Conservation (phyloP, 2,888 invertebrate genomes). For the Pediacus dermestoides region DNA sequence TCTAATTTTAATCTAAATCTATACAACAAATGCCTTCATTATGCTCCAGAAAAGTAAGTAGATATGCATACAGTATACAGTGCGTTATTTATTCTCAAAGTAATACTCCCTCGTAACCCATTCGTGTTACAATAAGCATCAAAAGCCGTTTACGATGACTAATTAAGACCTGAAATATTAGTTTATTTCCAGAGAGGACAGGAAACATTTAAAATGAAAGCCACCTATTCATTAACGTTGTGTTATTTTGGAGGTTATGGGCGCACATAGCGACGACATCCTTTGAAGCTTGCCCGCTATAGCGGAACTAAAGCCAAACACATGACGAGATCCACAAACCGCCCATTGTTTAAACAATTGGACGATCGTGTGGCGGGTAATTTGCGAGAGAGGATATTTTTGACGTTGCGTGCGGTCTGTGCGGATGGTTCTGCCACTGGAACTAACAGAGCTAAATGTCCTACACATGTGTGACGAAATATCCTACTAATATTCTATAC, state of each 20-base stretch:
- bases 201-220: constrained; percentile 47
- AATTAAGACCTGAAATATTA: constrained; percentile 44
- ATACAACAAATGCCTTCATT: too few relatives aligned
- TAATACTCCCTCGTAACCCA: too few relatives aligned
- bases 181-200: constrained; percentile 43
- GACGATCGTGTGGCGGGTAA: constrained; percentile 37
- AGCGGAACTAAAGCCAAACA: constrained; percentile 48
- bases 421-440: too few relatives aligned
- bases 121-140: too few relatives aligned
- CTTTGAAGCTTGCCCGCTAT: constrained; percentile 41
- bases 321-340: constrained; percentile 40
- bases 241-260: constrained; percentile 40
- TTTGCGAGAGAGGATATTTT: constrained; percentile 40
- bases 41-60: too few relatives aligned
- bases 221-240: constrained; percentile 45
- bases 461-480: too few relatives aligned
- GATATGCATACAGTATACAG: too few relatives aligned
- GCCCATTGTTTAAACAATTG: constrained; percentile 45
- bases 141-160: constrained; percentile 24
- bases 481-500: too few relatives aligned
- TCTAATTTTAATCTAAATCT: too few relatives aligned
- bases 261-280: constrained; percentile 33
- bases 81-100: too few relatives aligned
- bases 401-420: constrained; percentile 38
- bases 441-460: too few relatives aligned